Base-by-base conservation (phyloP, 2,888 invertebrate species). In the Acleris emargana region DNA sequence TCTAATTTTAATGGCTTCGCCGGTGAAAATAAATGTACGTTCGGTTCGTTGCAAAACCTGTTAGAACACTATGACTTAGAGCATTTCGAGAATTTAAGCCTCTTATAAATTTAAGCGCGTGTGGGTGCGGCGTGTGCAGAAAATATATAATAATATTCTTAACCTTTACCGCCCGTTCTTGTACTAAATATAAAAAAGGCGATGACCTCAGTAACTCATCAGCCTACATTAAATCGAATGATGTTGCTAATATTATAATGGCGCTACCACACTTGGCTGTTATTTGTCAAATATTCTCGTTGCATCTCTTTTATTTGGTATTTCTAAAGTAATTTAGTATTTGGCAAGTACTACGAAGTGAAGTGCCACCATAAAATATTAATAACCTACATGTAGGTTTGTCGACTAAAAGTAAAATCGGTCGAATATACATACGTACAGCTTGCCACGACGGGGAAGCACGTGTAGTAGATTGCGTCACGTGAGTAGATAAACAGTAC, bases 401-500 rank as follows among this genome's bases (percentile, higher is more conserved):
- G n/a, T 17, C 45, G 6, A 49, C 49, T 49, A 16, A 25, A 17
- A 13, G 16, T 32, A 5, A 55, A 61, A 55, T 42, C 43, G 42
- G 49, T 49, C 54, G 20, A 50, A 47, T 53, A 43, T 38, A 25
- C 25, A 43, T 38, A 25, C 25, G 25, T 25, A 22, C 42, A 38
- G 59, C 28, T 58, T 64, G 43, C 7, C 50, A 20, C 43, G 54
- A 59, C 32, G 42, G 49, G 51, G 28, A 43, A 61, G 57, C 66
- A 66, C 60, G 64, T 60, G 64, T 55, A 43, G 49, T 55, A 43
- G 54, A 66, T 66, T 66, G 55, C 64, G 64, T 66, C 59, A 64
- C 64, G 54, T 49, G 18, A 45, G 60, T 66, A 66, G 64, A 61
- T 66, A 66, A 66, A 66, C 66, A 66, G 50, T 50, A 66, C 66